These are phyloP conservation scores for Motacilla alba DNA, from an alignment of 2,113 vertebrate species.

Conservation along the genomic window DNA sequence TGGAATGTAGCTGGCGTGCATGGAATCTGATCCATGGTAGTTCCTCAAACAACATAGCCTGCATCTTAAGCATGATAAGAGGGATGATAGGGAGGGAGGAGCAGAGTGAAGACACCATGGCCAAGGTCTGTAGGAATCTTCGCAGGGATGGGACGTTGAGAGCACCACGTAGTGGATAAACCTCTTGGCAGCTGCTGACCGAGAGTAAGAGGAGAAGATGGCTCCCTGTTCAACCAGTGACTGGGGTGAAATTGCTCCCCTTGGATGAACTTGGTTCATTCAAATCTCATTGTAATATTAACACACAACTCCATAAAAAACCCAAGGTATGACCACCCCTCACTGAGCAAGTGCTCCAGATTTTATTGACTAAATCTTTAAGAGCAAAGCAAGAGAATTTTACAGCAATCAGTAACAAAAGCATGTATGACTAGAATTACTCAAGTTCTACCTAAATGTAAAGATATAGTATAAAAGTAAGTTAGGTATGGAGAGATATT, in stretches of 20 bases:
- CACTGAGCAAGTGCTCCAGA: background rate
- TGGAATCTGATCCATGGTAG: fast-evolving
- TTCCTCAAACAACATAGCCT: background rate
- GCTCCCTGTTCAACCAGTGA: fast-evolving
- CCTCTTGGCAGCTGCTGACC: background rate
- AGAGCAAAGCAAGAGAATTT: background rate
- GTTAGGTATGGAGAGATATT: background rate
- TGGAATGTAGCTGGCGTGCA: background rate
- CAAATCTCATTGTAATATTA: background rate
- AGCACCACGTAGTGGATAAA: background rate
- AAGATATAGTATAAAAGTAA: background rate
- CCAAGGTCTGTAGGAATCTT: background rate
- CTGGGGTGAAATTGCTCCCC: background rate
- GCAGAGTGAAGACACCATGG: fast-evolving
- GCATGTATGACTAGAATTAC: background rate
- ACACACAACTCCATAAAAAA: background rate
- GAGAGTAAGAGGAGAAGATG: background rate
- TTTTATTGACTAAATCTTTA: background rate
- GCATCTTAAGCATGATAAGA: background rate
- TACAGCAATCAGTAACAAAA: background rate
- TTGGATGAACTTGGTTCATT: background rate
- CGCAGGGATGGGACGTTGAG: background rate
- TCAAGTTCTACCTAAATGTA: background rate
- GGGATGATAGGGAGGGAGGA: background rate
- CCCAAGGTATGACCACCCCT: background rate